Conservation (phyloP, 2,888 invertebrate genomes). For the Drosophila prostipennis region DNA sequence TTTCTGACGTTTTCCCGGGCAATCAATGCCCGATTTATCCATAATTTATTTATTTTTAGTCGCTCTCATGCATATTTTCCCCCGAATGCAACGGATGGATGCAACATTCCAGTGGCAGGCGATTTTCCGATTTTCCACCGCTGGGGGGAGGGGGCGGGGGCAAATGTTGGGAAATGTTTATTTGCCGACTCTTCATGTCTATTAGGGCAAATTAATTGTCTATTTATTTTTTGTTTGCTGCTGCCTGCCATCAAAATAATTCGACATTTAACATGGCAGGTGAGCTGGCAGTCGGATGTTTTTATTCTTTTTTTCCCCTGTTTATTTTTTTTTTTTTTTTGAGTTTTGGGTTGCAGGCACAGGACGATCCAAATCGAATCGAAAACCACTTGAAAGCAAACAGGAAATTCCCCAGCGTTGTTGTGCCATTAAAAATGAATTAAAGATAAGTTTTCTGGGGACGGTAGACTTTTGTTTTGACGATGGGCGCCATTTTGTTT, state of each 20-base stretch:
- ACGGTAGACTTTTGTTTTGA: slow-evolving; percentile 26
- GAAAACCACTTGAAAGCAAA: slow-evolving; percentile 69
- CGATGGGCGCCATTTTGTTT: slow-evolving; percentile 75
- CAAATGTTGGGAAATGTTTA: slow-evolving; percentile 36
- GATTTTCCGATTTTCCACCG: slow-evolving; percentile 9
- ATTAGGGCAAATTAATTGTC: slow-evolving; percentile 78
- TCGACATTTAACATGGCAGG: slow-evolving; percentile 73
- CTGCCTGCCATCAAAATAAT: slow-evolving; percentile 72
- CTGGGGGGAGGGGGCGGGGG: background rate
- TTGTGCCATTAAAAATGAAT: slow-evolving; percentile 70
- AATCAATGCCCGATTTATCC: slow-evolving; percentile 17
- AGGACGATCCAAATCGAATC: slow-evolving; percentile 7
- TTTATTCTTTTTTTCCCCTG: background rate
- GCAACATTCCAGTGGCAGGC: slow-evolving; percentile 26
- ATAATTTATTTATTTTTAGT: slow-evolving; percentile 37
- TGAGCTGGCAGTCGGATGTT: slow-evolving; percentile 7
- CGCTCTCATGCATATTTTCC: slow-evolving; percentile 18
- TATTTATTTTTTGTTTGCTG: slow-evolving; percentile 71
- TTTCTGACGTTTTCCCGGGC: background rate
- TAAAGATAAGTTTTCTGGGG: slow-evolving; percentile 44
- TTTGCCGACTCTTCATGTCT: slow-evolving; percentile 62
- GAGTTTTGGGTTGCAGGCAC: background rate
- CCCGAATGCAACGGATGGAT: background rate
- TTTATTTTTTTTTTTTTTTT: background rate
- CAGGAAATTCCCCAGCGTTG: slow-evolving; percentile 41